These are phyloP conservation scores for Collichthys lucidus DNA, from an alignment of 2,113 vertebrate species.

Conservation along the genomic window DNA sequence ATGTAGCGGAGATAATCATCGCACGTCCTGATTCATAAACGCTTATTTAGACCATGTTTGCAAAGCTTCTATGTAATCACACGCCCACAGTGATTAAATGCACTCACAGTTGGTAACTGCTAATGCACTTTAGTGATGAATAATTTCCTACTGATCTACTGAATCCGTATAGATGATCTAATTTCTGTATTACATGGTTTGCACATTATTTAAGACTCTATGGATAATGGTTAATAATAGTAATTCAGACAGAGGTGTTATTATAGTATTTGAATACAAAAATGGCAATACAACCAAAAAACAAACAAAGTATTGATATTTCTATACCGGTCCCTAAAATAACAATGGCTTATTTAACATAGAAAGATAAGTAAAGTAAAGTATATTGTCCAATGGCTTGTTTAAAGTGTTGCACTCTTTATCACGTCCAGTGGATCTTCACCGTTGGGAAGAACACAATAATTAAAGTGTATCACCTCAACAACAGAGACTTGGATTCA, in stretches of 20 bases:
- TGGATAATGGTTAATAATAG: not conserved
- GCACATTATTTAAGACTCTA: not conserved
- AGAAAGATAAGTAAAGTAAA: not conserved
- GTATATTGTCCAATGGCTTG: not conserved
- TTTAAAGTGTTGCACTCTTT: not conserved
- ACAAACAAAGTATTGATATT: no score
- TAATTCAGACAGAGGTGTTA: not conserved
- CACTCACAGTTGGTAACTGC: not conserved
- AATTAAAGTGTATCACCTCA: no score
- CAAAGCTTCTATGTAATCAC: not conserved
- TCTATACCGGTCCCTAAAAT: no score
- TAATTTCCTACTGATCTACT: not conserved
- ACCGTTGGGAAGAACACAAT: not conserved
- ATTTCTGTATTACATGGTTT: not conserved
- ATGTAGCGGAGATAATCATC: not conserved
- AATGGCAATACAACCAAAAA: no score
- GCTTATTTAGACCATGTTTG: not conserved
- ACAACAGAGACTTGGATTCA: no score
- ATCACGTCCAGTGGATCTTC: not conserved
- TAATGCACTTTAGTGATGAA: not conserved
- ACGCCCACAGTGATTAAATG: not conserved
- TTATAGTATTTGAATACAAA: not conserved
- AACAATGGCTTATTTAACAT: no score
- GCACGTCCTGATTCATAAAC: not conserved
- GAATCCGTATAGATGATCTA: not conserved